Evolutionary conservation across 2,797 vertebrate species (phyloP), one percentile per base, ranked within the genome.

Genomic region (Tachyglossus aculeatus): DNA sequence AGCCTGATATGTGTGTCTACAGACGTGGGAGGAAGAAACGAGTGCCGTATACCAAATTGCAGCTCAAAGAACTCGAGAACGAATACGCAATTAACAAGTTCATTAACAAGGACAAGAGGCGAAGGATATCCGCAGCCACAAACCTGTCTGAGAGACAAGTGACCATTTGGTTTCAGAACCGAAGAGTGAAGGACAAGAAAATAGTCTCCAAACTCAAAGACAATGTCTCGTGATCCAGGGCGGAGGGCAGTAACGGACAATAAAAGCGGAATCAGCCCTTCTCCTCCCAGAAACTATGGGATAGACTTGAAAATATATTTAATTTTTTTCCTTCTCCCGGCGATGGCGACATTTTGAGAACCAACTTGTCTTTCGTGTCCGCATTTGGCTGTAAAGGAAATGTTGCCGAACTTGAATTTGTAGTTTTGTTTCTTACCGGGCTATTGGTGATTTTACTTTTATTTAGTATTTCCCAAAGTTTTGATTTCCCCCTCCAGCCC

Each of bases 41-140:
- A 40, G 94, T 95, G 58, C 94, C 94, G 9, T 95, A 95, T 45
- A 95, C 94, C 64, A 96, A 96, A 79, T 83, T 93, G 67, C 94
- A 96, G 75, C 92, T 94, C 80, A 94, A 94, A 92, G 96, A 98
- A 93, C 97, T 98, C 93, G 96, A 94, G 84, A 98, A 96, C 80
- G 96, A 96, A 90, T 95, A 94, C 87, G 95, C 91, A 89, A 83
- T 95, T 90, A 95, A 95, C 93, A 98, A 98, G 93, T 99, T 99
- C 94, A 98, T 99, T 94, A 98, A 96, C 94, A 99, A 98, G 93
- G 96, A 98, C 92, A 99, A 97, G 94, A 90, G 96, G 93, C 91
- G 94, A 88, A 93, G 93, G 86, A 96, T 94, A 88, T 95, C 95
- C 22, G 94, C 94, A 81, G 95, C 94, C 85, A 95, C 92, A 72